A percentile compares a stretch with the other conserved stretches of the same genome.
phyloP scores from a whole-genome alignment of 2,797 vertebrate genomes.

The Carduelis carduelis region DNA sequence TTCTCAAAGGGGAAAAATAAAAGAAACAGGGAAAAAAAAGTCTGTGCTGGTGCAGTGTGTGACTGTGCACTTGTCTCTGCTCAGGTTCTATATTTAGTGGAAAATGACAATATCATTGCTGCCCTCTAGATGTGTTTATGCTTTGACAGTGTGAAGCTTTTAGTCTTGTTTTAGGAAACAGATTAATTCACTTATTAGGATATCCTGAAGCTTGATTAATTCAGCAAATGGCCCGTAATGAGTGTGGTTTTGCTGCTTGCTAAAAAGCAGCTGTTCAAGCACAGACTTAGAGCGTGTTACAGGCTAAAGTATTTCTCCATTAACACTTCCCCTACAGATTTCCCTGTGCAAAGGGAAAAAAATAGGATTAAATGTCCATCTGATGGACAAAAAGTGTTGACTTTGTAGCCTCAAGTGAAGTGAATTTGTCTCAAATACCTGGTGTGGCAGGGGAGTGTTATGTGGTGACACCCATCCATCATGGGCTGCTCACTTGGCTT shows the following conservation, averaged over 20 bases:
- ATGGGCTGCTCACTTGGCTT: not conserved
- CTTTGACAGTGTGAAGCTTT: conserved; percentile 15
- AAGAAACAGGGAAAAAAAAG: not conserved
- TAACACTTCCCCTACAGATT: not conserved
- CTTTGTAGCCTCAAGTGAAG: not conserved
- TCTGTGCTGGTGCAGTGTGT: not conserved
- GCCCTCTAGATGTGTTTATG: conserved; percentile 60
- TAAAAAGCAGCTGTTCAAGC: not conserved
- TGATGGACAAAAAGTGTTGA: not conserved
- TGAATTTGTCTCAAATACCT: not conserved
- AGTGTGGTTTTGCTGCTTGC: not conserved
- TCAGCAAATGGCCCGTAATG: conserved; percentile 21
- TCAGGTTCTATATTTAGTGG: conserved; percentile 41
- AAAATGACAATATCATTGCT: conserved; percentile 45
- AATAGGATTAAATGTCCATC: not conserved
- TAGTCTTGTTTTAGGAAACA: conserved; percentile 31
- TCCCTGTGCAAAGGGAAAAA: not conserved
- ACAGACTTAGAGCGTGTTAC: not conserved
- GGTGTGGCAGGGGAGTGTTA: not conserved
- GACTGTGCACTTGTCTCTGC: conserved; percentile 32
- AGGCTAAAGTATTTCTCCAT: not conserved
- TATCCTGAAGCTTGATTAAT: conserved; percentile 44
- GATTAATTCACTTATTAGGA: conserved; percentile 25
- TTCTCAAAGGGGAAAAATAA: not conserved
- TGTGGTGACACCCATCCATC: fast-evolving